Evolutionary conservation across 2,113 vertebrate species (phyloP), one percentile per base, ranked within the genome.

Genomic region (Gobius niger): DNA sequence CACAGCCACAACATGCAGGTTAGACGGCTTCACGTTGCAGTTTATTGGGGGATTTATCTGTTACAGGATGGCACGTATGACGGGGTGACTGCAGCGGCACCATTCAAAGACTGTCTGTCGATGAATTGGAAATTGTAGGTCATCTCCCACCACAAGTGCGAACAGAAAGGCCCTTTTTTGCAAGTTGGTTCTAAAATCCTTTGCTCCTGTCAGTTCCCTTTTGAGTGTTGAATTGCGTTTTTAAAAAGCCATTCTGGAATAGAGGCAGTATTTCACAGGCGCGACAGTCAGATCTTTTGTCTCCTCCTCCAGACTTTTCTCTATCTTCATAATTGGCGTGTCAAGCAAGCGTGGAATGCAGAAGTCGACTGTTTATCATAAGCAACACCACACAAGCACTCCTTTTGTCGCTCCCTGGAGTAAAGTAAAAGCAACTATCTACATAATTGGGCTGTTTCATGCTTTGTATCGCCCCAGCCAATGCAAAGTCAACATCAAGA

Each of bases 81-180:
- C 61, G 63, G 63, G 24, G 47, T 70, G 70, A 62, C 74, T 76
- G 82, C 70, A 71, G 68, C 34, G 51, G 51, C 63, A 65, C 78
- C 78, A 76, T 82, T 71, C 68, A 80, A 57, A 13, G 71, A 76
- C 74, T 72, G 18, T 59, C 65, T 53, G 70, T 77, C 66, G 76
- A 72, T 76, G 79, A 73, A 84, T 81, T 86, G 87, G 85, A 86
- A 89, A 84, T 70, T 81, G 47, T 74, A 68, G 80, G 70, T 83
- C 84, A 75, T 68, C 73, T 57, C 52, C 78, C 41, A 68, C 60
- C 57, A 19, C 63, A 66, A 72, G 69, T 19, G 51, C 54, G n/a
- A 56, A 75, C 51, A 73, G 24, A 67, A 75, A 47, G 47, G 44
- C 34, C 51, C 51, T 63, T 77, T 68, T 47, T 62, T 18, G 9